phyloP scores from a whole-genome alignment of 1,140 invertebrate species.

The Lineus longissimus region DNA sequence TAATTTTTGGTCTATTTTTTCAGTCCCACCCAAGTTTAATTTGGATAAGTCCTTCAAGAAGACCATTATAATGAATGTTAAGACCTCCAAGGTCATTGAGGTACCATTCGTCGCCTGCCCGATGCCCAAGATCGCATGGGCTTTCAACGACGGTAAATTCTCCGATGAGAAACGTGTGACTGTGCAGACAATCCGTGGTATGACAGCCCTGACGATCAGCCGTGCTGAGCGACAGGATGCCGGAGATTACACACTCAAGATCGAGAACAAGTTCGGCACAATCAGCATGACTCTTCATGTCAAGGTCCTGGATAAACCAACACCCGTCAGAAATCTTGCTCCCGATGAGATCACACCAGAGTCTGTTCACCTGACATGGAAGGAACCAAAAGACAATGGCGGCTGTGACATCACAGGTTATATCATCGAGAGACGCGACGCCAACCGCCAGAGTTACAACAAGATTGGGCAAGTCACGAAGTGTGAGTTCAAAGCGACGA shows the following conservation, averaged over 20 bases:
- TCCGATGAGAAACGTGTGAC: conserved; percentile 46
- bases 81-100: conserved; percentile 47
- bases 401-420: conserved; percentile 75
- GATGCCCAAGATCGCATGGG: conserved; percentile 45
- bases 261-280: conserved; percentile 47
- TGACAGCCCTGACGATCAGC: conserved; percentile 44
- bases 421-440: conserved; percentile 88
- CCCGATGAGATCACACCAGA: conserved; percentile 3
- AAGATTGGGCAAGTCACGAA: conserved; percentile 54
- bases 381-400: conserved; percentile 74
- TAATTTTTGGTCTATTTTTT: conserved; percentile 16
- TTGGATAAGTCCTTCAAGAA: conserved; percentile 46
- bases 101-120: conserved; percentile 50
- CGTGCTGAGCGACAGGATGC: conserved; percentile 43
- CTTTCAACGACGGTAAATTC: conserved; percentile 41
- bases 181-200: conserved; percentile 46
- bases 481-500: conserved; percentile 56
- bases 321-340: neutral
- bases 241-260: conserved; percentile 44
- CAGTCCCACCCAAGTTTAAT: conserved; percentile 45
- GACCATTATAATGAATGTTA: conserved; percentile 41
- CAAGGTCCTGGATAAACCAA: conserved; percentile 37
- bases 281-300: conserved; percentile 41
- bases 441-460: conserved; percentile 87
- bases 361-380: conserved; percentile 72